Evolutionary conservation across 1,140 invertebrate species (phyloP), one percentile per base, ranked within the genome.

Genomic region (Ips nitidus): DNA sequence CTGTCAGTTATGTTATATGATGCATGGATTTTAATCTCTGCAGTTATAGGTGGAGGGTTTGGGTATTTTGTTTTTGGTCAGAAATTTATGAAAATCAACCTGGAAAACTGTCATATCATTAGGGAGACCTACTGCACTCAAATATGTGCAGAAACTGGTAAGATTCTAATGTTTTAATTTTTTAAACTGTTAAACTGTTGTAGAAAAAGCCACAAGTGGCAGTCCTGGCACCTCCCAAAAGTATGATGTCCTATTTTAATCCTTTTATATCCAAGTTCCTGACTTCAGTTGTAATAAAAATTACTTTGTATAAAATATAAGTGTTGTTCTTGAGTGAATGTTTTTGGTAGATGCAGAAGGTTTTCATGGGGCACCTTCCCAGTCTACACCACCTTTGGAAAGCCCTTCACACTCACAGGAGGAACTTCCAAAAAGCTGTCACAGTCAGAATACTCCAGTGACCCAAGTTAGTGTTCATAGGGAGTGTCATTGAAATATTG

Each of bases 1-100:
- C 81, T 96, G 74, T 86, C 89, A 50, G 90, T 95, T 66, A 97
- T 97, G 94, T 87, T 91, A 1, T 97, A 91, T 82, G 95, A 95
- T 81, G 88, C 88, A 47, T 95, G 93, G 82, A 81, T 96, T 36
- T 86, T 88, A 65, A 78, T 94, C 8, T 86, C 91, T 1, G 83
- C 94, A 22, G 83, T 90, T 1, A 78, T 94, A 42, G 94, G 94
- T 2, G 89, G 90, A 75, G 89, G 88, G 59, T 65, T 90, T 0
- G 93, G 94, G 72, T 89, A 92, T 78, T 91, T 82, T 74, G 68
- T 81, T n/a, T 82, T 82, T 73, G 80, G 80, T 45, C 77, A 79
- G 22, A 76, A 70, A 63, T 78, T 80, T 61, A 79, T 81, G 77
- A 81, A 80, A 70, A 75, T 81, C 36, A 81, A 81, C 71, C 66